Evolutionary conservation across 2,888 invertebrate species (phyloP), one percentile per base, ranked within the genome.

Genomic region (Tinea pellionella): DNA sequence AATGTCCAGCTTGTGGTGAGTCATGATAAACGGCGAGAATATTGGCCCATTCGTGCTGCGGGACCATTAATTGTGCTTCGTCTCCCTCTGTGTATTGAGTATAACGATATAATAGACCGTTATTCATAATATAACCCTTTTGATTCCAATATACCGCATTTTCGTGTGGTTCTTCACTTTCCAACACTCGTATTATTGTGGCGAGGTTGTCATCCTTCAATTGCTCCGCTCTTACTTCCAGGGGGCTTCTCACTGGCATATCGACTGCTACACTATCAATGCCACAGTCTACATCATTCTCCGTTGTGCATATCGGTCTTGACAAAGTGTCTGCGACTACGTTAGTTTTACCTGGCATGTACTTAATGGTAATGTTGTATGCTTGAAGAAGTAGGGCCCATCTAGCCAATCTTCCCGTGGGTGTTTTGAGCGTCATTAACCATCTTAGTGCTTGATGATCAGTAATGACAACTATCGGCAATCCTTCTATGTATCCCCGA

Each of bases 391-490:
- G 53, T 3, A 84, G 60, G 0, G 73, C 72, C 83, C 82, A 85
- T 18, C 80, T 61, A 0, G 75, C 75, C 0, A 87, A 63, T 42
- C 82, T 61, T 24, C 78, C 77, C 6, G 71, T 67, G 0, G 75
- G 73, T 8, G 77, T 67, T 62, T 77, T 77, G 1, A 80, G 24
- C 0, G 65, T 64, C 64, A 75, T 65, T 2, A 85, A 62, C 73
- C 77, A 80, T 58, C 67, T 66, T 8, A 87, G 64, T 0, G 80
- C 75, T 62, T 71, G 71, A 63, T 79, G 80, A 64, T 80, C 79
- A 0, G 77, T 1, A 82, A 62, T 43, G 78, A 63, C 29, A 73
- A 74, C 69, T 68, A 63, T 77, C 77, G 63, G 78, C 77, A 0
- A 72, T 72, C 72, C 70, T 60, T 77, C 73, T 0, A 84, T 61